Evolutionary conservation across 2,888 invertebrate genomes (phyloP).

Genomic region (Hirudinaria manillensis): DNA sequence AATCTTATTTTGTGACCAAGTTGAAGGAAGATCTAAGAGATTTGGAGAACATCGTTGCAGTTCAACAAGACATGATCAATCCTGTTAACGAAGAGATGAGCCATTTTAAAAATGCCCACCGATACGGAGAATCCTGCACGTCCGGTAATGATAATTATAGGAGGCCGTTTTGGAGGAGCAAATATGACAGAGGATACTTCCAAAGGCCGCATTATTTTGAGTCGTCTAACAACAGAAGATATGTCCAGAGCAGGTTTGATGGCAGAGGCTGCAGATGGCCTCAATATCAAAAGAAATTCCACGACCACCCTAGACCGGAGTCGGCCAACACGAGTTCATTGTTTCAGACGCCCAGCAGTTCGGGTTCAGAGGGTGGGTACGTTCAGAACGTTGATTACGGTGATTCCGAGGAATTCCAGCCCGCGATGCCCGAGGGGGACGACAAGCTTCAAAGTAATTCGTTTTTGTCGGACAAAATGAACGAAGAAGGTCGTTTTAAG

Average conservation of each 20-base stretch:
- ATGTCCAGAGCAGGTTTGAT: neutral
- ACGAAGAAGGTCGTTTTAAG: no score
- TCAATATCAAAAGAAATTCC: no score
- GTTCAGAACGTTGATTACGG: neutral
- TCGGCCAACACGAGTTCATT: neutral
- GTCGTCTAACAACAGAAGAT: neutral
- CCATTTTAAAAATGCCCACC: neutral
- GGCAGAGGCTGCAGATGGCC: neutral
- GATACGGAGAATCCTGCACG: neutral
- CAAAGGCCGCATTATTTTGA: neutral
- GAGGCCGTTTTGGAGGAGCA: neutral
- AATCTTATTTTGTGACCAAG: slow-evolving; percentile 1
- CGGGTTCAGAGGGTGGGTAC: neutral
- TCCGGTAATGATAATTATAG: neutral
- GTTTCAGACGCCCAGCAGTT: slow-evolving; percentile 11
- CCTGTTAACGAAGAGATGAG: neutral
- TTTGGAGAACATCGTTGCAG: neutral
- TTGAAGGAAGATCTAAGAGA: neutral
- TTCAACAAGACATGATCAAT: neutral
- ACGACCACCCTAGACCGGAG: neutral
- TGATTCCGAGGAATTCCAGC: neutral
- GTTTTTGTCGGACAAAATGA: no score
- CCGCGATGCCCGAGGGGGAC: no score
- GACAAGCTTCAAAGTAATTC: no score
- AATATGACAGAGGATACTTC: neutral